Evolutionary conservation across 1,140 invertebrate genomes (phyloP), one percentile per base, ranked within the genome.

Genomic region (Gryllus bimaculatus): DNA sequence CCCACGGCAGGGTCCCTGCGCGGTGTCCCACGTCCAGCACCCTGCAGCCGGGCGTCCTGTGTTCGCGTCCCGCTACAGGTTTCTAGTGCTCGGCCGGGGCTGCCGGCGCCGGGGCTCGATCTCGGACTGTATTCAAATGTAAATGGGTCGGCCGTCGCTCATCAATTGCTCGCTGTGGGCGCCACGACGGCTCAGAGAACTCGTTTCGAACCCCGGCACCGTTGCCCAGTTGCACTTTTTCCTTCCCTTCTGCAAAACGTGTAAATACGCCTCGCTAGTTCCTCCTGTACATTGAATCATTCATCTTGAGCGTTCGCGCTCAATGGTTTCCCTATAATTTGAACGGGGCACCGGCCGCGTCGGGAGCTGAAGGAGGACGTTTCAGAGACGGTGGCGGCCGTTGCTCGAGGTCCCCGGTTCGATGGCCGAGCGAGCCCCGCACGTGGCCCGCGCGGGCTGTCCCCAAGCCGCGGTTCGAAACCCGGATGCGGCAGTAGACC

Each of bases 211-310:
- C 54, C 54, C 10, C 54, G 18, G 54, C 10, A 66, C 54, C 26
- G 26, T 39, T 39, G 26, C 26, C 26, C 54, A 3, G 54, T 66
- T 66, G 54, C 26, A 66, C 18, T 66, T 66, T 66, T 66, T 18
- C 54, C 54, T 66, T 13, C 54, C 54, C 54, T 66, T 18, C 54
- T 13, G 54, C 54, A 66, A 66, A 66, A 66, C 54, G 54, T 66
- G 54, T 66, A 66, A 66, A 66, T 66, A 66, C 54, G 54, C 54
- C 54, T 66, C 54, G 18, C 54, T 66, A 66, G 54, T 66, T 66
- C 54, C 54, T 66, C 54, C 54, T 66, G 54, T 18, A 66, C 54
- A 66, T 66, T 66, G 54, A 66, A 66, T 18, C 54, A 66, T 66
- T 66, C 54, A 66, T 66, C 54, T 13, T 39, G 26, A 39, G 10